Evolutionary conservation across 2,888 invertebrate genomes (phyloP).

Genomic region (Pterostichus niger): DNA sequence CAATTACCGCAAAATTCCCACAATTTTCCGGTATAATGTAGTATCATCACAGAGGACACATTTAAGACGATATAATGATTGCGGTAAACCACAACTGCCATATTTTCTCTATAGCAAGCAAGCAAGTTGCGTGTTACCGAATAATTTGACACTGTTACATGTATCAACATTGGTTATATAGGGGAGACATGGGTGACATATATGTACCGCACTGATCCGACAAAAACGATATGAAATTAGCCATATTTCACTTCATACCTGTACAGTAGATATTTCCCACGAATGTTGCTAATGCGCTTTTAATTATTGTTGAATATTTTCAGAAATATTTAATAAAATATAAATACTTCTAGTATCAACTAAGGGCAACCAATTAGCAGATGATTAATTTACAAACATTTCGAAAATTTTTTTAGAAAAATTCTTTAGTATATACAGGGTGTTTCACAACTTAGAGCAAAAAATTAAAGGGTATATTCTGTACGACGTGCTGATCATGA

Average conservation of each 20-base stretch:
- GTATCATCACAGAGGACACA: slow-evolving; percentile 14
- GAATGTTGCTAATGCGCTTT: not conserved
- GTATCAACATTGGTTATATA: slow-evolving; percentile 24
- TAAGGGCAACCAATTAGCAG: no score
- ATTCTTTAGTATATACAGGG: no score
- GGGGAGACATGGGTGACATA: slow-evolving; percentile 5
- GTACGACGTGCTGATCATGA: no score
- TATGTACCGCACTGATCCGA: slow-evolving; percentile 2
- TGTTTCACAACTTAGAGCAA: no score
- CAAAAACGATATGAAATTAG: slow-evolving; percentile 53
- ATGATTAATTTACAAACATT: no score
- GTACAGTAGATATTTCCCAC: slow-evolving; percentile 10
- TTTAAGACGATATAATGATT: slow-evolving; percentile 43
- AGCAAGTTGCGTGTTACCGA: slow-evolving; percentile 29
- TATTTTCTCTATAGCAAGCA: not conserved
- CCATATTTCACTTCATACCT: slow-evolving; percentile 4
- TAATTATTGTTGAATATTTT: not conserved
- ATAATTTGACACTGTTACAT: slow-evolving; percentile 55
- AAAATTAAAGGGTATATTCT: no score
- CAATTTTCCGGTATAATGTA: not conserved
- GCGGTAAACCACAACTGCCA: slow-evolving; percentile 34
- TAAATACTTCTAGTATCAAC: no score
- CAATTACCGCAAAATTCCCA: not conserved
- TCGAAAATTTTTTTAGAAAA: no score
- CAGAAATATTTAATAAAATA: no score